These are phyloP conservation scores for Nycticryphes semicollaris DNA, from an alignment of 2,113 vertebrate genomes.

Conservation along the genomic window DNA sequence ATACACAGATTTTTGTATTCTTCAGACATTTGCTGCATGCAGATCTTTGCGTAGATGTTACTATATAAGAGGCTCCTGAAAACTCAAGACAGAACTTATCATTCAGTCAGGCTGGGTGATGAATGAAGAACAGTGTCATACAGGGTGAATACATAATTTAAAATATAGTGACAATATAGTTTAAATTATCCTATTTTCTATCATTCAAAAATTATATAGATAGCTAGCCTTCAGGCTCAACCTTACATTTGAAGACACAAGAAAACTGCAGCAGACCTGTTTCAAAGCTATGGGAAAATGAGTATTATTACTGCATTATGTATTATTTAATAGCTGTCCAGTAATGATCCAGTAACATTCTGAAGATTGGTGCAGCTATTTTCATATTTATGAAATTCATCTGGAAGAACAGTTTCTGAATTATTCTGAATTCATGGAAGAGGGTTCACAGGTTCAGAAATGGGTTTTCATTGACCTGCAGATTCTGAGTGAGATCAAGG, in stretches of 20 bases:
- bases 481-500: neutral
- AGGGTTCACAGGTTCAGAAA: neutral
- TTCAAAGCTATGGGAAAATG: neutral
- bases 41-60: neutral
- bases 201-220: neutral
- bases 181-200: constrained; percentile 4
- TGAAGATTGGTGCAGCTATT: neutral
- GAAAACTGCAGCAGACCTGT: neutral
- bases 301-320: neutral
- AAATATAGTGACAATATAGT: neutral
- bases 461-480: neutral
- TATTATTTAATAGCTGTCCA: constrained; percentile 19
- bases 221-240: neutral
- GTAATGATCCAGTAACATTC: neutral
- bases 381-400: constrained; percentile 30
- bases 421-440: constrained; percentile 22
- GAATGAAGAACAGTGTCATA: neutral
- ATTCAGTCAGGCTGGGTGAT: neutral
- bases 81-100: neutral
- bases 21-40: neutral
- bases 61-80: neutral
- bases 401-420: neutral
- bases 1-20: neutral
- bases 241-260: neutral
- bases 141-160: neutral